Conservation (phyloP, 1,140 invertebrate genomes). For the Gonioctena quinquepunctata region DNA sequence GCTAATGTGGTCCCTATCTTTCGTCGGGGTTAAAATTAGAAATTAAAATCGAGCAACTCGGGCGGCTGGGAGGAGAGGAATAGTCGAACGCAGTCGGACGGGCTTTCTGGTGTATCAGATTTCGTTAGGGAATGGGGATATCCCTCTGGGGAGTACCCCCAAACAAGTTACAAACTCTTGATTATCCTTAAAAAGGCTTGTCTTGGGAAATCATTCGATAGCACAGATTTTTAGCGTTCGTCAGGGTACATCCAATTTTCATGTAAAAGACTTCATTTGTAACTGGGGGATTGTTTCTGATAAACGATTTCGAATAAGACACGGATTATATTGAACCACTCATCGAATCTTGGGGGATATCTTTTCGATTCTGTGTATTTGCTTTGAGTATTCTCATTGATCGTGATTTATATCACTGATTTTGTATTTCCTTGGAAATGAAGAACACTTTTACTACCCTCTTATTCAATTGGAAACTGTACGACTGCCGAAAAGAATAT, state of each 20-base stretch:
- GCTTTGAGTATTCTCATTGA: too few species aligned
- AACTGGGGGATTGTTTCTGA: not conserved
- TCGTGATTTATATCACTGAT: too few species aligned
- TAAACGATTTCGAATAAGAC: not conserved
- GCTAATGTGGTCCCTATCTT: conserved; percentile 20
- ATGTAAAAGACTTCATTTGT: conserved; percentile 5
- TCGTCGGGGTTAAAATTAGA: conserved; percentile 19
- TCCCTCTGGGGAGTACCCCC: conserved; percentile 14
- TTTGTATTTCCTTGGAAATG: too few species aligned
- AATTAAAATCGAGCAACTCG: conserved; percentile 21
- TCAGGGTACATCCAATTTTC: not conserved
- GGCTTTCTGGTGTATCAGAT: conserved; percentile 23
- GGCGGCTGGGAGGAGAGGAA: not conserved
- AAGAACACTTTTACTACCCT: too few species aligned
- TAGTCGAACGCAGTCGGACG: not conserved
- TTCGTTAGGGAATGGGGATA: conserved; percentile 21
- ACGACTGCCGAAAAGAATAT: too few species aligned
- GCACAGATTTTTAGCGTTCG: conserved; percentile 20
- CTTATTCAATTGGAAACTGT: too few species aligned
- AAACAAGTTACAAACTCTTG: conserved; percentile 33
- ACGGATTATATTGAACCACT: not conserved
- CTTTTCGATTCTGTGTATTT: too few species aligned
- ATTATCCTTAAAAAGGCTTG: conserved; percentile 32
- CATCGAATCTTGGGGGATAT: not conserved
- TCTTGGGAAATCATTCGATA: conserved; percentile 31